A percentile compares a stretch with the other conserved stretches of the same genome.
phyloP scores from a whole-genome alignment of 1,140 invertebrate species.

The Heliconius himera region DNA sequence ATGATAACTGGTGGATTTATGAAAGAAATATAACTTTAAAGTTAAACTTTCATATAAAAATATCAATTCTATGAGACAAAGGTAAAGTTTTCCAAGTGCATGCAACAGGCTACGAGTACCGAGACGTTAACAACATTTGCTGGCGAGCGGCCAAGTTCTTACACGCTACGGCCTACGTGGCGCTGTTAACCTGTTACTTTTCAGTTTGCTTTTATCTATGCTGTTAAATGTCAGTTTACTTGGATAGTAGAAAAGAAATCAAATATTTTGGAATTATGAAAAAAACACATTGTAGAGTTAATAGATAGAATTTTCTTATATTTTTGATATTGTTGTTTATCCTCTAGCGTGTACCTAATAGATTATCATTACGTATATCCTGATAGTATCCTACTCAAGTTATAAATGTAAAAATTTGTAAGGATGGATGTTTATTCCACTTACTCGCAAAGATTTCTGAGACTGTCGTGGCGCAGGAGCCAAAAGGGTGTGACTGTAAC shows the following conservation, averaged over 20 bases:
- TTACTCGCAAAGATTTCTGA: no score
- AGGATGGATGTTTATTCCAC: no score
- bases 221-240: not conserved
- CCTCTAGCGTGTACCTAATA: no score
- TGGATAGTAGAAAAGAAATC: not conserved
- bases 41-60: conserved; percentile 15
- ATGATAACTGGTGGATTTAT: conserved; percentile 7
- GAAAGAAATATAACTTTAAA: not conserved
- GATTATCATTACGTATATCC: no score
- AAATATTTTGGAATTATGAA: no score
- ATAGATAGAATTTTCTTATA: no score
- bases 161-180: conserved; percentile 16
- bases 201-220: not conserved
- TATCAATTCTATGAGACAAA: conserved; percentile 17
- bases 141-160: conserved; percentile 25
- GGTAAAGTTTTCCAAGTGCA: conserved; percentile 17
- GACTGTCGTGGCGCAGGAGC: no score
- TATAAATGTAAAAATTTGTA: no score
- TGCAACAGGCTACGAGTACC: conserved; percentile 20
- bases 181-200: conserved; percentile 18
- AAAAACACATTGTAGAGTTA: no score
- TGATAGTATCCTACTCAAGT: no score
- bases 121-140: conserved; percentile 18
- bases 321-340: no score
- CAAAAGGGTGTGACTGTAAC: no score